Evolutionary conservation across 2,113 vertebrate species (phyloP).

Genomic region (Petroica traversi): DNA sequence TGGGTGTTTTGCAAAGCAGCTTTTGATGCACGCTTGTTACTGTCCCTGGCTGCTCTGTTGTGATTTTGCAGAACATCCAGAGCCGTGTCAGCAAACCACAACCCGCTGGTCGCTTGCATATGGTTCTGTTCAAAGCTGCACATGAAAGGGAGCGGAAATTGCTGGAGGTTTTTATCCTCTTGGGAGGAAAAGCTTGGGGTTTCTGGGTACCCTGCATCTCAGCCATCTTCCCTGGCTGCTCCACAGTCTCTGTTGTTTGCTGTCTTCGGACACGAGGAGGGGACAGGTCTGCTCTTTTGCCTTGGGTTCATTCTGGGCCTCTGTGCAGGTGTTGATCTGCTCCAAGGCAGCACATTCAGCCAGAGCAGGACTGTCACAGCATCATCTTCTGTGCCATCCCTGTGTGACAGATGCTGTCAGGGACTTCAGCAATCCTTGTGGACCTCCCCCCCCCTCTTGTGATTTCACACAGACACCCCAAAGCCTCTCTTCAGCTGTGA

Average conservation of each 20-base stretch:
- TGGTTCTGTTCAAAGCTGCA: neutral
- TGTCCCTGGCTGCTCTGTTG: neutral
- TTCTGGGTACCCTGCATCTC: neutral
- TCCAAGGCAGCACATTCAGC: neutral
- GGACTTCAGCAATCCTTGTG: neutral
- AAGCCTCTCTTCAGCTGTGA: neutral
- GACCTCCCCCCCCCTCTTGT: neutral
- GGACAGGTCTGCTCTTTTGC: neutral
- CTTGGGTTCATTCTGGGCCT: neutral
- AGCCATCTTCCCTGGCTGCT: neutral
- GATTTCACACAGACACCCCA: accelerated
- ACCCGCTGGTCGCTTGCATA: neutral
- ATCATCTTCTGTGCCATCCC: neutral
- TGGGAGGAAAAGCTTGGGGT: neutral
- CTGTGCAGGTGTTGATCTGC: neutral
- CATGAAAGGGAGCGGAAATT: neutral
- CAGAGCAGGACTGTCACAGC: neutral
- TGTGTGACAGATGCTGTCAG: neutral
- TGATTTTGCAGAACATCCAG: neutral
- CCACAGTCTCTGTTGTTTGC: neutral
- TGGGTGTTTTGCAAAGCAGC: constrained; percentile 20
- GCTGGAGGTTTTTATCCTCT: neutral
- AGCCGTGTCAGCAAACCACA: neutral
- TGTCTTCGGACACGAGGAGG: neutral
- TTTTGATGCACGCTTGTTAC: neutral